phyloP scores from a whole-genome alignment of 2,797 vertebrate species.

The Chrosomus eos region DNA sequence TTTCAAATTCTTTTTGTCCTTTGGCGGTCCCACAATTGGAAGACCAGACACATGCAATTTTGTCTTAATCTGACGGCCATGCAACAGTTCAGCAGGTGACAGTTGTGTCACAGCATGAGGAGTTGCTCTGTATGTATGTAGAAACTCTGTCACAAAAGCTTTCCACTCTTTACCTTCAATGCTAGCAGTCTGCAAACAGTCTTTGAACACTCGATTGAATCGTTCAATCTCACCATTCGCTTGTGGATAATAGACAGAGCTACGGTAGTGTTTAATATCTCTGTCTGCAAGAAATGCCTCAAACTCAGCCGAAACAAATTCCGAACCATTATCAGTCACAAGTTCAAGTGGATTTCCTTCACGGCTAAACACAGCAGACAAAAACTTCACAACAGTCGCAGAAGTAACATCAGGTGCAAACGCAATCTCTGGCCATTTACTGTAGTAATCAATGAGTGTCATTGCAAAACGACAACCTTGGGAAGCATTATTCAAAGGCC shows the following conservation, averaged over 20 bases:
- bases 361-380: background rate
- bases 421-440: background rate
- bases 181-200: slow-evolving; percentile 8
- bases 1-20: too few species aligned
- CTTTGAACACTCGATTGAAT: background rate
- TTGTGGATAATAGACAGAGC: slow-evolving; percentile 22
- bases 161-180: slow-evolving; percentile 25
- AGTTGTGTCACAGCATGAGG: slow-evolving; percentile 16
- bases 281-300: slow-evolving; percentile 7
- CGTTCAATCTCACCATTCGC: slow-evolving; percentile 21
- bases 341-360: slow-evolving; percentile 1
- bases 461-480: background rate
- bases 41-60: too few species aligned
- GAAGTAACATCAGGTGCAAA: background rate
- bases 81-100: slow-evolving; percentile 6
- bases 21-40: too few species aligned
- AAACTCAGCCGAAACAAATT: slow-evolving; percentile 9
- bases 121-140: slow-evolving; percentile 27
- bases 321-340: slow-evolving; percentile 25
- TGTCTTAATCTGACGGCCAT: background rate
- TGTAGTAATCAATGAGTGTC: slow-evolving; percentile 29
- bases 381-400: background rate
- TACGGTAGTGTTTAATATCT: slow-evolving; percentile 20
- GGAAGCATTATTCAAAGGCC: background rate
- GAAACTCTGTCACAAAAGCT: background rate